Percentiles rank a stretch among this genome's conserved stretches.
These are phyloP conservation scores for Homarus americanus DNA, from an alignment of 1,140 invertebrate genomes.

Conservation along the genomic window DNA sequence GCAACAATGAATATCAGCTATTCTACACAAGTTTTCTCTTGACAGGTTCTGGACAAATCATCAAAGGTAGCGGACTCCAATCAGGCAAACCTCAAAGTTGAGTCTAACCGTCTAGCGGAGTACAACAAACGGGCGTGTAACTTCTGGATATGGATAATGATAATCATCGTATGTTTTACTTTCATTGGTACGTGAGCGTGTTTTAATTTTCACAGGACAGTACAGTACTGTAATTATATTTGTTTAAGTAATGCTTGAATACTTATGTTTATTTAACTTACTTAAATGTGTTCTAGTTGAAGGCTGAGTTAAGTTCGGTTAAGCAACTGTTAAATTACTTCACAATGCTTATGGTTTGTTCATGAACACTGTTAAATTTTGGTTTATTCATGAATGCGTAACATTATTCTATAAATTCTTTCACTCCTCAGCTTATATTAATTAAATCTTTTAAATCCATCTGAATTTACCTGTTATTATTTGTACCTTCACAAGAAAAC, in stretches of 20 bases:
- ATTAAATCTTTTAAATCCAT: too few species aligned
- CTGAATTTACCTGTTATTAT: too few species aligned
- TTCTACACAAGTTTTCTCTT: too few species aligned
- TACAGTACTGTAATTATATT: background rate
- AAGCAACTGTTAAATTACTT: too few species aligned
- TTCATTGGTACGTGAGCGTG: slow-evolving; percentile 88
- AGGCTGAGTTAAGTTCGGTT: too few species aligned
- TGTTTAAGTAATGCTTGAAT: background rate
- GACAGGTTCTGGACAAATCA: slow-evolving; percentile 86
- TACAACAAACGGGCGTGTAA: slow-evolving; percentile 92
- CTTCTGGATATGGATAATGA: slow-evolving; percentile 95
- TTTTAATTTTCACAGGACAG: background rate
- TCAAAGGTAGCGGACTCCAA: slow-evolving; percentile 89
- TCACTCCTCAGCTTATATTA: too few species aligned
- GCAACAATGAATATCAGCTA: too few species aligned
- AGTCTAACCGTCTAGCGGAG: slow-evolving; percentile 89
- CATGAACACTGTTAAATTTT: background rate
- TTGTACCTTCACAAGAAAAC: too few species aligned
- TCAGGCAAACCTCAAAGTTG: slow-evolving; percentile 85
- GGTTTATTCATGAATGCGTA: too few species aligned
- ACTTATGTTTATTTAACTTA: background rate
- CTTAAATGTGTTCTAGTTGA: background rate
- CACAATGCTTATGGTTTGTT: too few species aligned
- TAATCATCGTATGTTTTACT: slow-evolving; percentile 88
- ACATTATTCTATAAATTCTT: too few species aligned